Base-by-base conservation (phyloP, 37 sponge, comb jelly and placozoan species). In the Haliclona indistincta region DNA sequence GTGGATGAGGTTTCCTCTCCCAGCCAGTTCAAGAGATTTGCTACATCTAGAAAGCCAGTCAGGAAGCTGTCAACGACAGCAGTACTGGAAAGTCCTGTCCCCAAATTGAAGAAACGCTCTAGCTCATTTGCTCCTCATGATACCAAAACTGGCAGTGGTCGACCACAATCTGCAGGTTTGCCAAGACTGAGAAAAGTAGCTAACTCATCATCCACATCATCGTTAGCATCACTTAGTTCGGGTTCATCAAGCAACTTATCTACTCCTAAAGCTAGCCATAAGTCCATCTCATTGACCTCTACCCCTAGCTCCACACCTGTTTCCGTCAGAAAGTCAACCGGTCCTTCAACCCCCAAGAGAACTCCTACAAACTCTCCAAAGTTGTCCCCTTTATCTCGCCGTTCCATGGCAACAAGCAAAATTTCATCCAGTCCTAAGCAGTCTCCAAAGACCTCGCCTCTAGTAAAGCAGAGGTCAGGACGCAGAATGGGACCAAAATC, bases 41-140 rank as follows among this genome's bases (percentile, higher is more conserved):
- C 60, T 58, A 58, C 22, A 6, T 58, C 60, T n/a, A 58, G 60
- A 58, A 58, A 58, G 28, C 60, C 60, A 6, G 23, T 58, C n/a
- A 11, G 60, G 7, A 58, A 58, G n/a, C 60, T 6, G 13, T 58
- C 60, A 25, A 25, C n/a, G n/a, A n/a, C n/a, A 6, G 60, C 26
- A n/a, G 60, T 20, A 20, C 11, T 25, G 25, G 60, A 58, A 6
- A 58, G 60, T n/a, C 60, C 60, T 58, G 25, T 7, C 7, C 7
- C n/a, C 6, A 20, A 25, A 25, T 6, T 6, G 6, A 58, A 58
- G 22, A 58, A 26, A 58, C 7, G 26, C 7, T 20, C 60, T 25
- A 25, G 26, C 28, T 58, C 28, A 25, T 6, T 25, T n/a, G n/a
- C n/a, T n/a, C n/a, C n/a, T n/a, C n/a, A n/a, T 6, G n/a, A 20